Conservation (phyloP, 2,113 vertebrate species). For the Crocuta crocuta region DNA sequence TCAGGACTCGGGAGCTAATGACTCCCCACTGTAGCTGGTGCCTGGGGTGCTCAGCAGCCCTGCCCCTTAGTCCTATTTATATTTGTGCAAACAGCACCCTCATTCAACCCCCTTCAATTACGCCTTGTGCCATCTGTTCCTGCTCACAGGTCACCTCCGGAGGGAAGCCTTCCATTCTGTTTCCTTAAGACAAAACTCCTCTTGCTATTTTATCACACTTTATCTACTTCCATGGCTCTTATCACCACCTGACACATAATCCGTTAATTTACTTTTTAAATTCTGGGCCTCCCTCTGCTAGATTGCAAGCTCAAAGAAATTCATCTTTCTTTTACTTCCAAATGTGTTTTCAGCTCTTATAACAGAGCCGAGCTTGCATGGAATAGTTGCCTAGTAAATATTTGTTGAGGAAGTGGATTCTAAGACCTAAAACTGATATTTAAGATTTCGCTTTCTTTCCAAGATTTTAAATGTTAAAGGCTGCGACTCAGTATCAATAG, state of each 20-base stretch:
- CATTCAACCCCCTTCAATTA: neutral
- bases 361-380: neutral
- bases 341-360: neutral
- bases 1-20: fast-evolving
- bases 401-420: neutral
- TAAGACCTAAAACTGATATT: neutral
- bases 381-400: neutral
- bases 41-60: neutral
- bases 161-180: neutral
- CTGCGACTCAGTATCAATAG: neutral
- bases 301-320: neutral
- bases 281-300: neutral
- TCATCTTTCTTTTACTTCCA: neutral
- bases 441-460: neutral
- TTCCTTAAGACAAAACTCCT: neutral
- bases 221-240: neutral
- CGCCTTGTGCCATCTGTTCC: neutral
- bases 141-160: neutral
- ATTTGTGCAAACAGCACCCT: neutral
- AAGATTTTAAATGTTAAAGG: neutral
- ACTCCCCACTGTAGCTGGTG: neutral
- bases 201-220: neutral
- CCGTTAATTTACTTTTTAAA: neutral
- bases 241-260: neutral
- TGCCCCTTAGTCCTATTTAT: neutral